These are phyloP conservation scores for Siphamia tubifer DNA, from an alignment of 2,113 vertebrate genomes.

Conservation along the genomic window DNA sequence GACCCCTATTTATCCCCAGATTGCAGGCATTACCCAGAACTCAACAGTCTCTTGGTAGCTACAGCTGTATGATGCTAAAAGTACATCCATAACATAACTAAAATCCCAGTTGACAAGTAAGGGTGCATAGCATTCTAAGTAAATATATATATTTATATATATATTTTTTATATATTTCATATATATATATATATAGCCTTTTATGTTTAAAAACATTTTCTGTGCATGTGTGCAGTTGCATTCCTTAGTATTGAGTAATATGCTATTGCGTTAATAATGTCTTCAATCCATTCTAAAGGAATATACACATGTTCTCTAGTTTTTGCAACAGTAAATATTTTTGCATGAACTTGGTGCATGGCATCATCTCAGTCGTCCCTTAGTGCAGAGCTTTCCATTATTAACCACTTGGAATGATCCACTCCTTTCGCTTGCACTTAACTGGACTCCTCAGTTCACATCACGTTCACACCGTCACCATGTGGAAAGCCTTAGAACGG, in stretches of 20 bases:
- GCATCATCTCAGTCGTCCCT: constrained; percentile 55
- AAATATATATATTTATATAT: constrained; percentile 81
- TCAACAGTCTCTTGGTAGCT: constrained; percentile 81
- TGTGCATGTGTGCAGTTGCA: constrained; percentile 86
- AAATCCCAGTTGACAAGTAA: constrained; percentile 80
- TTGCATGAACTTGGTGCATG: constrained; percentile 79
- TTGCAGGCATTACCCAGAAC: constrained; percentile 81
- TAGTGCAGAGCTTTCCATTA: constrained; percentile 38
- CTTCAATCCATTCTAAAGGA: constrained; percentile 83
- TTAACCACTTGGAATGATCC: constrained; percentile 16
- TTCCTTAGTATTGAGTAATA: constrained; percentile 84
- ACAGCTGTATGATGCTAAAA: constrained; percentile 82
- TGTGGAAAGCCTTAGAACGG: constrained; percentile 51
- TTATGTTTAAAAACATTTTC: constrained; percentile 84
- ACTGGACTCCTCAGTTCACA: constrained; percentile 31
- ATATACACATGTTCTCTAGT: constrained; percentile 82
- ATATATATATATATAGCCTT: constrained; percentile 77
- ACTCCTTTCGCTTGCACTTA: constrained; percentile 32
- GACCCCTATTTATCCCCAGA: constrained; percentile 70
- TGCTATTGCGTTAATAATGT: constrained; percentile 83
- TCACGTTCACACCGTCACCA: constrained; percentile 42
- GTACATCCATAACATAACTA: constrained; percentile 85
- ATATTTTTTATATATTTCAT: constrained; percentile 69
- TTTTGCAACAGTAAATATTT: constrained; percentile 83
- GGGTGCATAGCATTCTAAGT: constrained; percentile 87